Base-by-base conservation (phyloP, 1,140 invertebrate genomes). In the Heliconius eleuchia region DNA sequence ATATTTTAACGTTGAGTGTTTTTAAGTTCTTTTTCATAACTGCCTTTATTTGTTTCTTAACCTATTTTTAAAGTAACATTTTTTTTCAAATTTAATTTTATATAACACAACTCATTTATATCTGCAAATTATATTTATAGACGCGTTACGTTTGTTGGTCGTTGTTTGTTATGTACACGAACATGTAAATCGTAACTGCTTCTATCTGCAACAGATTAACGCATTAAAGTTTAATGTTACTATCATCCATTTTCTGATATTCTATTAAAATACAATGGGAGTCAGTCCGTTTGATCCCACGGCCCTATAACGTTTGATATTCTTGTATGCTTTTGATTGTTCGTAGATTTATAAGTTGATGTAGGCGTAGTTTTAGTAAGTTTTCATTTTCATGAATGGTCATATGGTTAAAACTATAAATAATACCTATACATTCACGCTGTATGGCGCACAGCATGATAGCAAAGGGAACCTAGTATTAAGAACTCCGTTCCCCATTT, bases 281-380 rank as follows among this genome's bases (percentile, higher is more conserved):
- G 23, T 16, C 18, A 66, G 60, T 27, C 60, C 11, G 27, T 27
- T 1, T 23, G 11, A 66, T 66, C 60, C 27, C 60, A 66, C 60
- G 60, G 60, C 60, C 27, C 60, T 66, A 66, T 66, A 66, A 66
- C 60, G 60, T 66, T 66, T 66, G 60, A 30, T 66, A 66, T 60
- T 9, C 23, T 66, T 13, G n/a, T 66, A 66, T 66, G 16, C 27
- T 66, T 66, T 27, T 66, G 60, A 66, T 27, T 66, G 23, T 30
- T 66, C 23, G 11, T 66, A 66, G 60, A 11, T 16, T 5, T 30
- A 27, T 52, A 7, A 52, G 1, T 19, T 5, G 18, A 50, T 50
- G 18, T 52, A 52, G 50, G 5, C 1, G 18, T 52, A 52, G 13
- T 19, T 52, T 19, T 18, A 5, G 0, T 16, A 0, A 18, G 4